Conservation (phyloP, 1,140 invertebrate species). For the Popillia japonica region DNA sequence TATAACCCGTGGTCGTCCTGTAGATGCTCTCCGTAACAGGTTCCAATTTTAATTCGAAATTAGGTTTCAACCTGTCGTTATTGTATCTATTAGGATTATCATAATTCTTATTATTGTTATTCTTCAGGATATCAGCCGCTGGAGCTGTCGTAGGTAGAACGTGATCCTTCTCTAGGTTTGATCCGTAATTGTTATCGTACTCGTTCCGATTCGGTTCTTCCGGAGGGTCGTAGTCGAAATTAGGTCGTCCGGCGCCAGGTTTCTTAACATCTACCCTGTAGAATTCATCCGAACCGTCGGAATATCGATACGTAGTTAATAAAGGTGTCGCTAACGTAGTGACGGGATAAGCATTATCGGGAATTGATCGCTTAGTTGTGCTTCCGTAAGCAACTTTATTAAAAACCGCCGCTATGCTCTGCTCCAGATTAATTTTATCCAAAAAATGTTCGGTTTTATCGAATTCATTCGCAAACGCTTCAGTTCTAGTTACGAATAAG, state of each 20-base stretch:
- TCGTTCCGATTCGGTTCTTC: slow-evolving; percentile 45
- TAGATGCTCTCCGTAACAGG: slow-evolving; percentile 56
- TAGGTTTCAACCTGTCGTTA: slow-evolving; percentile 57
- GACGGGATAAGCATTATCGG: slow-evolving; percentile 68
- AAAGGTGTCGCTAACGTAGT: slow-evolving; percentile 70
- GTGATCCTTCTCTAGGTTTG: slow-evolving; percentile 72
- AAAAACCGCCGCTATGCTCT: slow-evolving; percentile 71
- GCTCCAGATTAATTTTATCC: slow-evolving; percentile 64
- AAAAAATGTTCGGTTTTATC: slow-evolving; percentile 56
- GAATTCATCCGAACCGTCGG: slow-evolving; percentile 57
- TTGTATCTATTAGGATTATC: slow-evolving; percentile 68
- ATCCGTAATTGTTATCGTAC: slow-evolving; percentile 65
- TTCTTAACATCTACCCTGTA: slow-evolving; percentile 56
- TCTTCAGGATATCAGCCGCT: slow-evolving; percentile 74
- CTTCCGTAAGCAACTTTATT: slow-evolving; percentile 74
- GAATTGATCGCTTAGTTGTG: slow-evolving; percentile 72
- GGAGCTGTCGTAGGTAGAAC: slow-evolving; percentile 74
- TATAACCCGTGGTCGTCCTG: slow-evolving; percentile 57
- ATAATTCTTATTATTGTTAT: slow-evolving; percentile 74
- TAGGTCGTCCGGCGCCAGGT: slow-evolving; percentile 45
- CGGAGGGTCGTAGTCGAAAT: slow-evolving; percentile 48
- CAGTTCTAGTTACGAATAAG: slow-evolving; percentile 13
- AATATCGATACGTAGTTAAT: slow-evolving; percentile 65
- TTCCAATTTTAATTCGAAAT: slow-evolving; percentile 47
- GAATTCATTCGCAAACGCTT: slow-evolving; percentile 53